A percentile compares a stretch with the other conserved stretches of the same genome.
These are phyloP conservation scores for Sympetrum striolatum DNA, from an alignment of 2,888 invertebrate genomes.

Conservation along the genomic window DNA sequence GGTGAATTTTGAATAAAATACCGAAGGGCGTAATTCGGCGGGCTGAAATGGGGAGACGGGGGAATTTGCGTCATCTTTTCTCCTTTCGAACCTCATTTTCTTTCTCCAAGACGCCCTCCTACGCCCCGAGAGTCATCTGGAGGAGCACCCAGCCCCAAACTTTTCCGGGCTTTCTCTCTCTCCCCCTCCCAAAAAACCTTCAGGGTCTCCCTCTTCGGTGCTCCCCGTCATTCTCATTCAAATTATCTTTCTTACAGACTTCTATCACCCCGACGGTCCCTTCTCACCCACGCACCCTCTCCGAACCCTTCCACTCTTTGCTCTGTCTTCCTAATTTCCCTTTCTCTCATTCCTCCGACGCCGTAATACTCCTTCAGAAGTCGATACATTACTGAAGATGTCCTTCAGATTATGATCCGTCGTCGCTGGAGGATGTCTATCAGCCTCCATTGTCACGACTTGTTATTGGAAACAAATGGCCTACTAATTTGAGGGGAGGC, in stretches of 20 bases:
- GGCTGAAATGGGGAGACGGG: neutral
- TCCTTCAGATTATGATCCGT: neutral
- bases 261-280: slow-evolving; percentile 25
- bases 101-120: neutral
- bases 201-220: slow-evolving; percentile 1
- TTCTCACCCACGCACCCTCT: neutral
- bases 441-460: neutral
- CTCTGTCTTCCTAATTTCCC: neutral
- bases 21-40: neutral
- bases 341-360: too few species aligned
- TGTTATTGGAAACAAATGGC: neutral
- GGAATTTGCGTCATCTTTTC: slow-evolving; percentile 37
- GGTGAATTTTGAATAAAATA: neutral
- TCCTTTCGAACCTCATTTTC: slow-evolving; percentile 39
- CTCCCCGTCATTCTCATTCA: slow-evolving; percentile 37
- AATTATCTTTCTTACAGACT: slow-evolving; percentile 43
- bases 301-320: neutral
- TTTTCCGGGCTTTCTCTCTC: neutral
- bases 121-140: neutral
- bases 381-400: neutral
- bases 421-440: neutral
- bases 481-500: too few species aligned
- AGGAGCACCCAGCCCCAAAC: neutral
- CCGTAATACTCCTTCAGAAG: neutral
- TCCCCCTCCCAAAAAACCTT: neutral